Conservation (phyloP, 2,113 vertebrate genomes). For the Callithrix jacchus region DNA sequence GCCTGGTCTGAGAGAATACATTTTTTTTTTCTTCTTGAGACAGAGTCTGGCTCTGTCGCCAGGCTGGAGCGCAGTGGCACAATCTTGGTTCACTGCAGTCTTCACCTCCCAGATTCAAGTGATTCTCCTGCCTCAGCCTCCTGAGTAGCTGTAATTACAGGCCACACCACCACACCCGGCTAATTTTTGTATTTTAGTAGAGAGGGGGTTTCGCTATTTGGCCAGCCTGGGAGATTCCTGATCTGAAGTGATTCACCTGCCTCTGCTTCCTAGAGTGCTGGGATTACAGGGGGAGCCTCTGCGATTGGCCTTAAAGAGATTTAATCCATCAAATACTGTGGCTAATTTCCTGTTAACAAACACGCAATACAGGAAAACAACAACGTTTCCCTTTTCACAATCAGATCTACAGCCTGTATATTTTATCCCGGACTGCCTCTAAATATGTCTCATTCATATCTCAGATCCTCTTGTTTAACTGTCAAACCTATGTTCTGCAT, state of each 20-base stretch:
- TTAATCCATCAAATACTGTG: not conserved
- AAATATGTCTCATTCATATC: not conserved
- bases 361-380: not conserved
- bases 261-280: no score
- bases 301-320: not conserved
- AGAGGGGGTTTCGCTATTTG: no score
- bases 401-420: not conserved
- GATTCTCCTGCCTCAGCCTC: no score
- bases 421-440: not conserved
- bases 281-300: no score
- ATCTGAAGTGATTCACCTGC: no score
- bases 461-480: not conserved
- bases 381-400: not conserved
- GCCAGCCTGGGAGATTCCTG: no score
- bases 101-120: no score
- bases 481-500: conserved; percentile 9
- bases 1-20: no score
- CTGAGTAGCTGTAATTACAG: no score
- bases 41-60: not conserved
- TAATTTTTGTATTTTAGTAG: no score
- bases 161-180: no score
- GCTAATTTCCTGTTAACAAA: not conserved
- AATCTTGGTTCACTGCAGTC: not conserved
- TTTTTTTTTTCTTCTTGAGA: not conserved
- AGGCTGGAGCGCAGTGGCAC: not conserved